Percentiles rank a stretch among this genome's conserved stretches.
Conservation (phyloP, 2,888 invertebrate species). For the Thymelicus acteon region DNA sequence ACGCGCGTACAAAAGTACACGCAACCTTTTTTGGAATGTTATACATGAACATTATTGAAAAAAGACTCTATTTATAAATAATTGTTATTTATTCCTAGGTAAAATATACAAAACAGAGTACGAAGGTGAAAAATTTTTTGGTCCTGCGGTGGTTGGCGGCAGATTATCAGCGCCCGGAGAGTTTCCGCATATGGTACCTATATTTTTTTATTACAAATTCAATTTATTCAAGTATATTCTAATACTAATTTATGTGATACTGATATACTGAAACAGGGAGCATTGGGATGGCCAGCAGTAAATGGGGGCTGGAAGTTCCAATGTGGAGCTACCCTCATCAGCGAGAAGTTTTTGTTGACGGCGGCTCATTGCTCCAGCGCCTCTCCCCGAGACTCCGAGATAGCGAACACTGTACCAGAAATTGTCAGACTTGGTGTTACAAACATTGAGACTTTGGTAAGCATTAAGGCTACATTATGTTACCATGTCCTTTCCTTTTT, state of each 20-base stretch:
- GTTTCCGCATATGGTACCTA: conserved; percentile 50
- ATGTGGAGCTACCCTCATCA: conserved; percentile 87
- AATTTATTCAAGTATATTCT: too few species aligned
- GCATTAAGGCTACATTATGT: conserved; percentile 17
- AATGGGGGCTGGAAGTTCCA: conserved; percentile 52
- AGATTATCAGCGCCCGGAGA: conserved; percentile 42
- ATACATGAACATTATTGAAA: too few species aligned
- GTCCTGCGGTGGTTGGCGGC: conserved; percentile 35
- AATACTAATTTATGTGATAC: too few species aligned
- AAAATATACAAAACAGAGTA: neutral
- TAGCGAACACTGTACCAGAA: conserved; percentile 48
- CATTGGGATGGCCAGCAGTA: conserved; percentile 54
- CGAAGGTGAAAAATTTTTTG: neutral
- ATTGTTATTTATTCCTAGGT: neutral
- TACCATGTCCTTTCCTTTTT: too few species aligned
- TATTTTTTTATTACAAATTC: too few species aligned
- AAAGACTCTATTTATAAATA: neutral
- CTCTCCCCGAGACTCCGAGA: conserved; percentile 42
- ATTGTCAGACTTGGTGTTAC: conserved; percentile 54
- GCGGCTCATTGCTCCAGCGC: conserved; percentile 85
- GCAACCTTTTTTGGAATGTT: too few species aligned
- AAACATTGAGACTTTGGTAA: conserved; percentile 47
- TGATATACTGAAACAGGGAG: conserved; percentile 46
- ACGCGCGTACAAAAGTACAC: too few species aligned
- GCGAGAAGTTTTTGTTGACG: conserved; percentile 84